Percentiles rank a stretch among this genome's conserved stretches.
Evolutionary conservation across 2,113 vertebrate species (phyloP).

Genomic region (Galeopterus variegatus): DNA sequence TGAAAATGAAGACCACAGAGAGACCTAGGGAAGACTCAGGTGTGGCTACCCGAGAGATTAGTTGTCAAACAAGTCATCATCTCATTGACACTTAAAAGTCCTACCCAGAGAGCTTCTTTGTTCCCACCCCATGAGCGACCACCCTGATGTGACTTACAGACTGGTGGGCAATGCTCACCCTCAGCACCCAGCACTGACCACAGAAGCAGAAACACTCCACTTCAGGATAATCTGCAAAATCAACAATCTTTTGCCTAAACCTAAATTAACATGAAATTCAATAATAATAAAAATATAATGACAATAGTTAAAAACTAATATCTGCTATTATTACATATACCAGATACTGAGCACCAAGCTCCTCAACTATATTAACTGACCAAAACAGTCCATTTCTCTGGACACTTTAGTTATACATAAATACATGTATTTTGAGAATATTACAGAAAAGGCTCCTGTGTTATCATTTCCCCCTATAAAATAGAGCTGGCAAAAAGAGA

Average conservation of each 20-base stretch:
- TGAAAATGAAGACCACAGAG: accelerated
- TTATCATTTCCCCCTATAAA: accelerated
- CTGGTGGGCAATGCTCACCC: too few relatives aligned
- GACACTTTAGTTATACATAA: not conserved
- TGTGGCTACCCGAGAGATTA: accelerated
- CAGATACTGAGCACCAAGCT: not conserved
- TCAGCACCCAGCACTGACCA: not conserved
- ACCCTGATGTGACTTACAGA: accelerated
- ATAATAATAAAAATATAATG: accelerated
- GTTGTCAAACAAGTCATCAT: accelerated
- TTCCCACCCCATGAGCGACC: not conserved
- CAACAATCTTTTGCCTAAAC: too few relatives aligned
- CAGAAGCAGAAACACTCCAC: accelerated
- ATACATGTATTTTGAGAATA: not conserved
- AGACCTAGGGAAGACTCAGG: not conserved
- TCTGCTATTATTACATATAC: not conserved
- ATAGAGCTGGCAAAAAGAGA: not conserved
- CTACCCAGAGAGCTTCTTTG: too few relatives aligned
- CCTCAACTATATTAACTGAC: accelerated
- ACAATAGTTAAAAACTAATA: not conserved
- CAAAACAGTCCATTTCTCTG: not conserved
- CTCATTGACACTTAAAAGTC: accelerated
- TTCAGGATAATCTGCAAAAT: accelerated
- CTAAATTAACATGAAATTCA: not conserved
- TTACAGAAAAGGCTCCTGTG: accelerated